These are phyloP conservation scores for Esox niger DNA, from an alignment of 2,113 vertebrate genomes.

Conservation along the genomic window DNA sequence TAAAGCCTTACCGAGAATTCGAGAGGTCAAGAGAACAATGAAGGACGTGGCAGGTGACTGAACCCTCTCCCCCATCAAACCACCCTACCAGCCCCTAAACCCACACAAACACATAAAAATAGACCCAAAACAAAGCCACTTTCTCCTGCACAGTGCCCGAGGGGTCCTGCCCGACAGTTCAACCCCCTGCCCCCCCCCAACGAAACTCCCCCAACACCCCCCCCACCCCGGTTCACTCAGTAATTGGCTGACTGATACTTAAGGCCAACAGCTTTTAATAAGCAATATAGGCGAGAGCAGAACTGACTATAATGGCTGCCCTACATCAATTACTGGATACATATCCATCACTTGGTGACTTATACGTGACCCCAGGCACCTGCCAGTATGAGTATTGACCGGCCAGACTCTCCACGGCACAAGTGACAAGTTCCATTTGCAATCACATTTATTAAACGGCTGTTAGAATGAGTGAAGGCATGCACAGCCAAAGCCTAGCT, in stretches of 20 bases:
- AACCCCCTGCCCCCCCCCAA: slow-evolving; percentile 21
- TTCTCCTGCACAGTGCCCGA: slow-evolving; percentile 43
- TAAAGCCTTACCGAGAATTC: too few relatives aligned
- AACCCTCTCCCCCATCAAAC: too few relatives aligned
- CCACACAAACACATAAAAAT: slow-evolving; percentile 28
- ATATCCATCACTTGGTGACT: slow-evolving; percentile 91
- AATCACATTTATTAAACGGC: slow-evolving; percentile 79
- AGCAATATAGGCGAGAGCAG: slow-evolving; percentile 77
- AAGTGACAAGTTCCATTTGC: slow-evolving; percentile 81
- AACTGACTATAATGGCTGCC: slow-evolving; percentile 77
- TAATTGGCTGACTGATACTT: slow-evolving; percentile 78
- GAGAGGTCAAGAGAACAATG: too few relatives aligned
- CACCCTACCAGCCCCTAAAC: not conserved
- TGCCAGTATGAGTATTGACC: slow-evolving; percentile 77
- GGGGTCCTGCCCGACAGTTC: slow-evolving; percentile 52
- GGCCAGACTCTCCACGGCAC: slow-evolving; percentile 63
- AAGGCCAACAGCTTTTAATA: slow-evolving; percentile 81
- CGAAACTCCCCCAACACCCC: slow-evolving; percentile 36
- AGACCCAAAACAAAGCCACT: slow-evolving; percentile 50
- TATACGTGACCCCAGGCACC: slow-evolving; percentile 78
- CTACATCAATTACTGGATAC: slow-evolving; percentile 85
- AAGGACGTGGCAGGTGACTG: too few relatives aligned
- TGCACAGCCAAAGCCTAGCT: slow-evolving; percentile 36
- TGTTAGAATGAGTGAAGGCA: slow-evolving; percentile 76
- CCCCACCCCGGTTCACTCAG: slow-evolving; percentile 58